Conservation (phyloP, 2,797 vertebrate species). For the Echiichthys vipera region DNA sequence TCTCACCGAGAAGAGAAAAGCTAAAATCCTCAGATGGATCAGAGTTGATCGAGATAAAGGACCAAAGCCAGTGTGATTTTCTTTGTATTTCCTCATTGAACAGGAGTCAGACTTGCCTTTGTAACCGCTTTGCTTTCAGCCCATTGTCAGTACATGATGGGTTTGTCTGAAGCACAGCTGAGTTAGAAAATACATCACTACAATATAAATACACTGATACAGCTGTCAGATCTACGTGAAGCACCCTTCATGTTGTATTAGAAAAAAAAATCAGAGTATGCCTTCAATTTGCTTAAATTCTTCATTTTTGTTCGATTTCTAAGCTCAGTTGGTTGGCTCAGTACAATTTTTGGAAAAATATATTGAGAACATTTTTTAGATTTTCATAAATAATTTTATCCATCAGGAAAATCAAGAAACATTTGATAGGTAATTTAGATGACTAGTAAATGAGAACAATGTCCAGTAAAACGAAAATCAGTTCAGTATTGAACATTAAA, state of each 20-base stretch:
- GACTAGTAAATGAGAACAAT: neutral
- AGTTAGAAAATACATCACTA: neutral
- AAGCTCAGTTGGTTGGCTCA: too few species aligned
- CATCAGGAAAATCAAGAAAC: neutral
- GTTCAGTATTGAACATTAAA: neutral
- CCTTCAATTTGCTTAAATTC: too few species aligned
- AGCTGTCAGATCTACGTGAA: too few species aligned
- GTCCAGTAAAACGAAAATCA: neutral
- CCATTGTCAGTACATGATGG: neutral
- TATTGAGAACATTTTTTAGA: too few species aligned
- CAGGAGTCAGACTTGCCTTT: neutral
- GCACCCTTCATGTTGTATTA: too few species aligned
- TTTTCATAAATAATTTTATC: too few species aligned
- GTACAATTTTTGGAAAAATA: too few species aligned
- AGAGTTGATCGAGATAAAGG: neutral
- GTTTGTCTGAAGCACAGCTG: neutral
- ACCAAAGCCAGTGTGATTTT: neutral
- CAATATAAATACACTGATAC: neutral
- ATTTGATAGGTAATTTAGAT: neutral
- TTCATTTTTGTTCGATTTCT: too few species aligned
- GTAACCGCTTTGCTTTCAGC: neutral
- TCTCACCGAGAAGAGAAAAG: conserved; percentile 10
- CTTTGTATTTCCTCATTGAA: neutral
- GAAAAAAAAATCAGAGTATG: too few species aligned
- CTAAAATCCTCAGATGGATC: conserved; percentile 23